Base-by-base conservation (phyloP, 2,888 invertebrate species). In the Trachelus troglodyta region DNA sequence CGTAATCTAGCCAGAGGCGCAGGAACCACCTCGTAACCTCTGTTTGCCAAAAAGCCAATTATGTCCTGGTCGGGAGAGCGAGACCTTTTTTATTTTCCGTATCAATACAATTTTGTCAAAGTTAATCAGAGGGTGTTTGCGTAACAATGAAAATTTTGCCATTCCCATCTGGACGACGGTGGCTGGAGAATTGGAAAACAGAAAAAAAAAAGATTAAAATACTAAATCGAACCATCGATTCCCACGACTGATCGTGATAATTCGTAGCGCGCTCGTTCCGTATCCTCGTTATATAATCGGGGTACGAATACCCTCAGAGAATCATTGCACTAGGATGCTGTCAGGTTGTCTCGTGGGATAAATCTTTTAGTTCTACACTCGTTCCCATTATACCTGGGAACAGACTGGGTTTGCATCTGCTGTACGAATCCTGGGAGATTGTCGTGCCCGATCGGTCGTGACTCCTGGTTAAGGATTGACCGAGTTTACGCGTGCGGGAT, bases 11-110 rank as follows among this genome's bases (percentile, higher is more conserved):
- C 56, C 9, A 56, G 56, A 56, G 23, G 2, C 23, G 56, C 23
- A 9, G 23, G 56, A 23, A 9, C 56, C 56, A 56, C 56, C 56
- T 9, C 56, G 35, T 56, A 56, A 23, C 56, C 23, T 23, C 23
- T 56, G 23, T 56, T 23, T 56, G 56, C 23, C 56, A 86, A 85
- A 84, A 88, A 88, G 88, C 87, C 87, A 90, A 90, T 90, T 90
- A 90, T 85, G 82, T 9, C 23, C 23, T 56, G 23, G 40, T 23
- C 23, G 56, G 23, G 23, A 56, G 23, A 23, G 56, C 23, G 23
- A 40, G 15, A 23, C 9, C 9, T 2, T 56, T 23, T 23, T 15
- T 56, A 23, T 23, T 23, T 23, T 23, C 56, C 2, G 23, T 56
- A 9, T 56, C 23, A 56, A 23, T 56, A 56, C 1, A 2, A 56